Percentiles rank a stretch among this genome's conserved stretches.
Evolutionary conservation across 2,113 vertebrate genomes (phyloP).

Genomic region (Burhinus bistriatus): DNA sequence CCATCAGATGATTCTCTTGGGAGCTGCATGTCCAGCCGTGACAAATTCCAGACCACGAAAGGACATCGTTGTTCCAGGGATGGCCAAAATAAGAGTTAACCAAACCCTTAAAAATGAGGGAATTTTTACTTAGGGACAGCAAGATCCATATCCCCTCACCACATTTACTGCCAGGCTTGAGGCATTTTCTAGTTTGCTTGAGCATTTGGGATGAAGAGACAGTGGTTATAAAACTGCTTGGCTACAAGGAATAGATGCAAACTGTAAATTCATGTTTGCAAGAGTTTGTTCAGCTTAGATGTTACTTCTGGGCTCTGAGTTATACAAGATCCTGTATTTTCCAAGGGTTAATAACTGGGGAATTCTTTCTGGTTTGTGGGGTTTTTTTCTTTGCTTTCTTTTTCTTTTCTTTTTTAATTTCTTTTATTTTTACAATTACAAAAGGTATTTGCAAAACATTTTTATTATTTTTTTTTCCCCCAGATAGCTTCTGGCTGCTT

Average conservation of each 20-base stretch:
- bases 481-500: conserved; percentile 40
- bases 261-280: not conserved
- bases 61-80: not conserved
- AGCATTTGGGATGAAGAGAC: not conserved
- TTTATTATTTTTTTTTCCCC: not conserved
- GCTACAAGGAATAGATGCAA: not conserved
- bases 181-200: conserved; percentile 1
- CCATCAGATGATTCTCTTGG: not conserved
- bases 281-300: not conserved
- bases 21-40: not conserved
- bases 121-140: not conserved
- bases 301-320: not conserved
- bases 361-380: not conserved
- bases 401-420: not conserved
- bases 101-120: not conserved
- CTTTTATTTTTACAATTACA: conserved; percentile 14
- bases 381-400: too few species aligned
- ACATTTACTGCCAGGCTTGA: not conserved
- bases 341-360: not conserved
- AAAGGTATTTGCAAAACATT: conserved; percentile 47
- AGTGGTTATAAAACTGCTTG: not conserved
- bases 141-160: not conserved
- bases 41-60: not conserved
- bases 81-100: not conserved
- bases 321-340: not conserved